A percentile compares a stretch with the other conserved stretches of the same genome.
phyloP scores from a whole-genome alignment of 1,140 invertebrate genomes.

The Eciton burchellii region DNA sequence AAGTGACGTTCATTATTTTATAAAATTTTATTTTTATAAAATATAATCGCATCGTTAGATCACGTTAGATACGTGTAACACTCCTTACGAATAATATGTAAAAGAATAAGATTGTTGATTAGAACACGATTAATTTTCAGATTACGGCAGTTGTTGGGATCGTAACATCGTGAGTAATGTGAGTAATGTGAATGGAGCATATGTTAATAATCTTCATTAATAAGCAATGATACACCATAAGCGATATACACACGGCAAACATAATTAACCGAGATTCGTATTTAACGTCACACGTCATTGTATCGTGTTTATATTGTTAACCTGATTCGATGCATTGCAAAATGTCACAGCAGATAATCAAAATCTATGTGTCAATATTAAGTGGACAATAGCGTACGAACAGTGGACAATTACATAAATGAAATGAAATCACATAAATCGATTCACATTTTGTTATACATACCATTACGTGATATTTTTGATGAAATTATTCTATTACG shows the following conservation, averaged over 20 bases:
- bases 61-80: background rate
- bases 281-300: conserved; percentile 24
- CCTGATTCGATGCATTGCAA: conserved; percentile 31
- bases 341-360: conserved; percentile 12
- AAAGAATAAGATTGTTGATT: background rate
- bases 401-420: conserved; percentile 34
- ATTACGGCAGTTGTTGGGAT: background rate
- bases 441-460: conserved; percentile 6
- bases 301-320: conserved; percentile 39
- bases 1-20: conserved; percentile 38
- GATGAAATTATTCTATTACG: conserved; percentile 1
- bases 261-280: conserved; percentile 42
- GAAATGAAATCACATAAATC: conserved; percentile 10
- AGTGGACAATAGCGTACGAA: conserved; percentile 8
- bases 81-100: background rate
- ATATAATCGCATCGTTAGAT: background rate
- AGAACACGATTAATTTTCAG: background rate
- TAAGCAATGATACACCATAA: conserved; percentile 21
- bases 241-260: conserved; percentile 32
- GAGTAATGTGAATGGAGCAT: background rate
- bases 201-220: conserved; percentile 27
- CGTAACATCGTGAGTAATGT: no score
- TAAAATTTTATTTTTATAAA: no score
- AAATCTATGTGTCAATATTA: conserved; percentile 25
- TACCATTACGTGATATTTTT: background rate